These are phyloP conservation scores for Crotalus horridus DNA, from an alignment of 2,113 vertebrate species.

Conservation along the genomic window DNA sequence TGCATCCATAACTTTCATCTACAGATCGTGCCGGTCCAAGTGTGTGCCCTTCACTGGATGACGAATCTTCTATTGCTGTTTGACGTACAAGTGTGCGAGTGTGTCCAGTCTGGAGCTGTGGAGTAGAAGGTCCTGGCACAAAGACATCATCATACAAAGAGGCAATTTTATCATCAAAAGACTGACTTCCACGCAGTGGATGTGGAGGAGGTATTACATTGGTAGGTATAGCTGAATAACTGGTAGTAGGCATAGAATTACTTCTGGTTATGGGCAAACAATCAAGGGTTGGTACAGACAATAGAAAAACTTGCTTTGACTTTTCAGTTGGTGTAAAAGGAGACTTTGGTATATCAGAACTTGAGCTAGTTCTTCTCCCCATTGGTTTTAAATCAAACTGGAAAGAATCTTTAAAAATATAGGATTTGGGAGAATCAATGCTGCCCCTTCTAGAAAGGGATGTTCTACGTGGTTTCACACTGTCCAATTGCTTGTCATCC, in stretches of 20 bases:
- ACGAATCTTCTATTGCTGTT: constrained; percentile 89
- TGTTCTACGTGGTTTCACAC: constrained; percentile 96
- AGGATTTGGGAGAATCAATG: constrained; percentile 97
- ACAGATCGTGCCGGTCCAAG: constrained; percentile 76
- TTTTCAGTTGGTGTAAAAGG: constrained; percentile 97
- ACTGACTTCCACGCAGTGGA: constrained; percentile 89
- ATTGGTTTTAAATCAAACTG: constrained; percentile 97
- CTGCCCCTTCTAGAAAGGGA: constrained; percentile 95
- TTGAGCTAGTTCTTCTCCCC: constrained; percentile 93
- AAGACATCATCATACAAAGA: constrained; percentile 90
- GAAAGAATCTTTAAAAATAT: constrained; percentile 99
- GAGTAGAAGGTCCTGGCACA: constrained; percentile 82
- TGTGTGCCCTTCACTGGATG: constrained; percentile 76
- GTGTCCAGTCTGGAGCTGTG: constrained; percentile 80
- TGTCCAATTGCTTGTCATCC: constrained; percentile 95
- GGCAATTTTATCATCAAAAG: constrained; percentile 95
- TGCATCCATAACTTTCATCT: constrained; percentile 82
- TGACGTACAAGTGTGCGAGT: constrained; percentile 90
- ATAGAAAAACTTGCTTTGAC: constrained; percentile 93
- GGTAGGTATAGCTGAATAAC: constrained; percentile 84
- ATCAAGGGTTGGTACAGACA: constrained; percentile 93
- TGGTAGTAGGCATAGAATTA: constrained; percentile 97
- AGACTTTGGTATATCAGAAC: constrained; percentile 97
- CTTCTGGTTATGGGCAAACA: constrained; percentile 97
- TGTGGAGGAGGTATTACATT: constrained; percentile 81